These are phyloP conservation scores for Scleropages formosus DNA, from an alignment of 2,797 vertebrate genomes.

Conservation along the genomic window DNA sequence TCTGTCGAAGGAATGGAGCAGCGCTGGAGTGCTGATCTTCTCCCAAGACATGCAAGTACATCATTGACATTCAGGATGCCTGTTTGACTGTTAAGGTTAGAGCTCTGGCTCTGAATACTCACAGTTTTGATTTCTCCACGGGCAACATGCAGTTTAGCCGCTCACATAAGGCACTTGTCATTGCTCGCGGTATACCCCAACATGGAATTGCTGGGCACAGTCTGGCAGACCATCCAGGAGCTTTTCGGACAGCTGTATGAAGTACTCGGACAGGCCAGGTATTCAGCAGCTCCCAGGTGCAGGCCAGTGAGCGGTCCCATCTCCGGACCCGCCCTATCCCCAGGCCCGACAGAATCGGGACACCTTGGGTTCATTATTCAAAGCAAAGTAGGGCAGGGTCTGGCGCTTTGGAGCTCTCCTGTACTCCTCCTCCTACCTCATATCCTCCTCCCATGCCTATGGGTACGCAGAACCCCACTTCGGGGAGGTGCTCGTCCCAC, in stretches of 20 bases:
- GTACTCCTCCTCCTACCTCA: constrained; percentile 28
- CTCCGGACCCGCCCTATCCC: constrained; percentile 43
- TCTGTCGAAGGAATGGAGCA: too few relatives aligned
- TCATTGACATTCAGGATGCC: not conserved
- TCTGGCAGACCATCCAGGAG: not conserved
- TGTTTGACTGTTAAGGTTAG: too few relatives aligned
- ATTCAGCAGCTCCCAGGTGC: too few relatives aligned
- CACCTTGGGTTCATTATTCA: constrained; percentile 71
- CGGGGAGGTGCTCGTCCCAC: not conserved
- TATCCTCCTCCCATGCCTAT: not conserved
- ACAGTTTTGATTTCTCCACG: not conserved
- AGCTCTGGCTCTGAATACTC: not conserved
- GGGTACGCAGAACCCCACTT: not conserved
- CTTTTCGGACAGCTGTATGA: too few relatives aligned
- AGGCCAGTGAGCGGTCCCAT: constrained; percentile 18
- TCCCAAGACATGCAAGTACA: not conserved
- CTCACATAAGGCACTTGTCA: not conserved
- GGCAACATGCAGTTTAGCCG: not conserved
- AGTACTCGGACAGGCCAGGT: too few relatives aligned
- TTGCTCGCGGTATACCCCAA: not conserved
- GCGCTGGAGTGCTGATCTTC: too few relatives aligned
- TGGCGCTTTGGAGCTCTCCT: constrained; percentile 39
- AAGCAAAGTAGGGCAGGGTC: constrained; percentile 69
- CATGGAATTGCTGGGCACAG: not conserved
- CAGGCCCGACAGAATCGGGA: constrained; percentile 69